phyloP scores from a whole-genome alignment of 2,113 vertebrate species.

The Hypanus sabinus region DNA sequence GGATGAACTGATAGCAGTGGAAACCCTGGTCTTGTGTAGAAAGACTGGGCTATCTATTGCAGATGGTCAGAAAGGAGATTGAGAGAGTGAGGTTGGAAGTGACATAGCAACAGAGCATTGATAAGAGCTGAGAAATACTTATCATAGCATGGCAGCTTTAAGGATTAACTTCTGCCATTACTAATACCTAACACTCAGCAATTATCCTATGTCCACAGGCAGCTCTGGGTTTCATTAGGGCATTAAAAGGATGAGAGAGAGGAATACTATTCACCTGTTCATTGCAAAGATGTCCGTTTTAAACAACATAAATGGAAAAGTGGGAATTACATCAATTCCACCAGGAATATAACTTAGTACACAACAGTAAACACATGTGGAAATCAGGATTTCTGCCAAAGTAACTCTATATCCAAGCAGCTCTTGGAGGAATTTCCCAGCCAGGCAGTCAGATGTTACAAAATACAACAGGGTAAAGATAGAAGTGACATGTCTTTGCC shows the following conservation, averaged over 20 bases:
- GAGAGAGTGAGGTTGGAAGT: neutral
- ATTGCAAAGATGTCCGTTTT: neutral
- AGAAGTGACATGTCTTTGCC: neutral
- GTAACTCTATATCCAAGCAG: too few relatives aligned
- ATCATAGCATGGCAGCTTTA: neutral
- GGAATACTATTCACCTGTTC: neutral
- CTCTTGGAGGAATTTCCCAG: neutral
- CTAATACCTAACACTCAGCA: neutral
- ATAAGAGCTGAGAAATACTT: neutral
- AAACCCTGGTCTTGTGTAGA: neutral
- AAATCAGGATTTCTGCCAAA: neutral
- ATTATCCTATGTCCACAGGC: neutral
- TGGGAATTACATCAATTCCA: neutral
- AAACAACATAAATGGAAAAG: neutral
- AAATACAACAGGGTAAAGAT: conserved; percentile 20
- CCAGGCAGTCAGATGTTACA: neutral
- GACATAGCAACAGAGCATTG: neutral
- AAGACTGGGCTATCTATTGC: neutral
- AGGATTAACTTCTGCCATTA: neutral
- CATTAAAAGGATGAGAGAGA: neutral
- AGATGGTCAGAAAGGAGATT: neutral
- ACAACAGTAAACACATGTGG: neutral
- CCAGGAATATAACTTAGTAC: neutral
- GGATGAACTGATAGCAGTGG: neutral
- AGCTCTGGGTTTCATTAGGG: neutral